phyloP scores from a whole-genome alignment of 2,113 vertebrate species.

The Nipponia nippon region DNA sequence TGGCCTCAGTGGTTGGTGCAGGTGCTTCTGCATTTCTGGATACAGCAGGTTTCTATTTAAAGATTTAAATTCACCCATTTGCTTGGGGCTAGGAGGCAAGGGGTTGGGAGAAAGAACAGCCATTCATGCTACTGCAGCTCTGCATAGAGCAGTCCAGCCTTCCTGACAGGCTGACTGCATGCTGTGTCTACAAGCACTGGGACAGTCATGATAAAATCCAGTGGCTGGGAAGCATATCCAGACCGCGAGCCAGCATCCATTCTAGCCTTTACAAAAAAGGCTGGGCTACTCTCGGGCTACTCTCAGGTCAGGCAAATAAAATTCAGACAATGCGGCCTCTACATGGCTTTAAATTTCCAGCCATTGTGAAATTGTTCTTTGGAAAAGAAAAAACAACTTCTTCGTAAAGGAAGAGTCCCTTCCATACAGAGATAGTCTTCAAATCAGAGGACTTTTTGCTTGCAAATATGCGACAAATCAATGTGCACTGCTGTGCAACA shows the following conservation, averaged over 20 bases:
- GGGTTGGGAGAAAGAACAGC: not conserved
- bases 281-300: not conserved
- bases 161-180: not conserved
- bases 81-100: not conserved
- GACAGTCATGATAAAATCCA: not conserved
- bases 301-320: not conserved
- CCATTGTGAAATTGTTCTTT: not conserved
- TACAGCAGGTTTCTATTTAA: not conserved
- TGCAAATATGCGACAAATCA: not conserved
- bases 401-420: not conserved
- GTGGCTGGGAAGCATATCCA: not conserved
- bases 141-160: not conserved
- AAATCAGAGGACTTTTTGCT: not conserved
- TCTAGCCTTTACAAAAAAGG: not conserved
- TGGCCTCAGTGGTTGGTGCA: not conserved
- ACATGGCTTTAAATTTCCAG: not conserved
- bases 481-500: not conserved
- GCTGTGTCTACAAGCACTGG: not conserved
- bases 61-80: not conserved
- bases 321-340: not conserved
- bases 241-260: not conserved
- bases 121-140: not conserved
- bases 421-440: not conserved
- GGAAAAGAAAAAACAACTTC: not conserved
- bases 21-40: not conserved